Evolutionary conservation across 2,113 vertebrate species (phyloP).

Genomic region (Pseudolaguvia tuberculata): DNA sequence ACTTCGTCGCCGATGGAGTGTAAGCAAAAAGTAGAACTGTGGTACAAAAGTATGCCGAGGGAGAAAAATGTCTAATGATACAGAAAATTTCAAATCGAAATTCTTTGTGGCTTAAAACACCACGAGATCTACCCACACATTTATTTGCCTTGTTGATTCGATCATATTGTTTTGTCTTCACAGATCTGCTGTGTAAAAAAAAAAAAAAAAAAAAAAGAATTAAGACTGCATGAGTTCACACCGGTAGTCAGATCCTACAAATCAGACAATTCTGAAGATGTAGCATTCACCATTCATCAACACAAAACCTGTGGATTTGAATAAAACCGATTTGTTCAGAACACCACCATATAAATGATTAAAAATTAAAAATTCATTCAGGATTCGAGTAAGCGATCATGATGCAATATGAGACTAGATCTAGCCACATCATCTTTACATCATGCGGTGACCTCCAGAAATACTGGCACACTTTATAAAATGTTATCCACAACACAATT

Average conservation of each 20-base stretch:
- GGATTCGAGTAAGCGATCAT: conserved; percentile 55
- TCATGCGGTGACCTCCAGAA: neutral
- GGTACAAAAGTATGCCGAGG: conserved; percentile 56
- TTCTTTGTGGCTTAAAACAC: neutral
- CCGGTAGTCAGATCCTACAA: neutral
- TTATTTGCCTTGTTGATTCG: neutral
- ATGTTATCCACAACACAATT: neutral
- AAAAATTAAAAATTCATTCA: too few species aligned
- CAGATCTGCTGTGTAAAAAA: conserved; percentile 35
- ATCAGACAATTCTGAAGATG: neutral
- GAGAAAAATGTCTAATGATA: conserved; percentile 32
- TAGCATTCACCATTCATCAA: neutral
- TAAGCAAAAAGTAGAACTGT: conserved; percentile 55
- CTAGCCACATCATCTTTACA: conserved; percentile 37
- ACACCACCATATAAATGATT: too few species aligned
- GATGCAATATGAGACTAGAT: conserved; percentile 48
- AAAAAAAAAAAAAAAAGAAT: conserved; percentile 50
- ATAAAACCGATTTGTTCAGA: neutral
- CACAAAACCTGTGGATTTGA: conserved; percentile 2
- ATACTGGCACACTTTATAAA: neutral
- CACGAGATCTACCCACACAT: neutral
- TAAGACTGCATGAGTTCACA: conserved; percentile 64
- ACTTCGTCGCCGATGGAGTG: conserved; percentile 52
- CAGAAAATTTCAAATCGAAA: conserved; percentile 15
- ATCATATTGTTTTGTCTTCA: neutral